These are phyloP conservation scores for Thalpophila matura DNA, from an alignment of 2,888 invertebrate species.

Conservation along the genomic window DNA sequence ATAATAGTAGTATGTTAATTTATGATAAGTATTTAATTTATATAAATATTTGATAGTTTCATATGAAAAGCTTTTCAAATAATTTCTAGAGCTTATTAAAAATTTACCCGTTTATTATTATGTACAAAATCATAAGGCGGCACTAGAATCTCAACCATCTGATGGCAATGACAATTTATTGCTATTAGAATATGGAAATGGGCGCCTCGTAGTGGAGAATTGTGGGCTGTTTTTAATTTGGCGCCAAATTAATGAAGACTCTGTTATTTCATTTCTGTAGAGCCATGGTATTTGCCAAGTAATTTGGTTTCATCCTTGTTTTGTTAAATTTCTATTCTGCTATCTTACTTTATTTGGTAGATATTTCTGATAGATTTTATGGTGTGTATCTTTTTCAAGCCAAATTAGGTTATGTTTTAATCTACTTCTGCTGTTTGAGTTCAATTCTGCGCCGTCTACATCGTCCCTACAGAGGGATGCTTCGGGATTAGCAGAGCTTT, in stretches of 20 bases:
- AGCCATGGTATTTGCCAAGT: slow-evolving; percentile 62
- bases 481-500: slow-evolving; percentile 54
- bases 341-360: slow-evolving; percentile 16
- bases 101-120: slow-evolving; percentile 13
- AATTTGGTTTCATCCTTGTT: slow-evolving; percentile 63
- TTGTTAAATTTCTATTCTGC: slow-evolving; percentile 35
- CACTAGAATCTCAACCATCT: slow-evolving; percentile 62
- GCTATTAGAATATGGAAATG: slow-evolving; percentile 83
- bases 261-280: slow-evolving; percentile 74
- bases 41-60: too few species aligned
- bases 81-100: slow-evolving; percentile 8
- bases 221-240: slow-evolving; percentile 85
- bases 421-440: slow-evolving; percentile 23
- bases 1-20: too few species aligned
- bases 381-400: slow-evolving; percentile 1
- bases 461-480: slow-evolving; percentile 32
- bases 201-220: slow-evolving; percentile 70
- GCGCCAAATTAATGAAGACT: slow-evolving; percentile 82
- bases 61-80: slow-evolving; percentile 26
- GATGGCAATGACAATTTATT: slow-evolving; percentile 79
- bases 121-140: slow-evolving; percentile 47
- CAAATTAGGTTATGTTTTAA: slow-evolving; percentile 24
- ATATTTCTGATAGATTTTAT: neutral
- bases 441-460: slow-evolving; percentile 14
- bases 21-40: too few species aligned